Evolutionary conservation across 2,113 vertebrate species (phyloP).

Genomic region (Lampris incognitus): DNA sequence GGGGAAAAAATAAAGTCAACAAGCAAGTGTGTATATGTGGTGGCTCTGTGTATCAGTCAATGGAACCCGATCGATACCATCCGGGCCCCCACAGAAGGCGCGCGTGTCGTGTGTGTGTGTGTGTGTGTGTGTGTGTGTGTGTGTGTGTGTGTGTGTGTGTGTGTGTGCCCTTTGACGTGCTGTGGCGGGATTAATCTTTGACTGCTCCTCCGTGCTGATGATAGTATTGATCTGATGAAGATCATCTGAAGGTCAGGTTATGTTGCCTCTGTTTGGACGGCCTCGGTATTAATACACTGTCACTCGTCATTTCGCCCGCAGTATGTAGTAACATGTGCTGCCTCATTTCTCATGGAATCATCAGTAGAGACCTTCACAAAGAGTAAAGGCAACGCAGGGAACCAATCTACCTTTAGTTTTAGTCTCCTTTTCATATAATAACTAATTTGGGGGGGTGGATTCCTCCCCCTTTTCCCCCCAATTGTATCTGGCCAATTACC

Average conservation of each 20-base stretch:
- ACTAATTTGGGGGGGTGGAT: no score
- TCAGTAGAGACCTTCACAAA: constrained; percentile 9
- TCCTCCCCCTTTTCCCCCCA: no score
- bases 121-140: constrained; percentile 7
- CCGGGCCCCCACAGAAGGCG: constrained; percentile 35
- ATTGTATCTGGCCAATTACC: no score
- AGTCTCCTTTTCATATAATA: no score
- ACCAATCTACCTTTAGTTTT: constrained; percentile 1
- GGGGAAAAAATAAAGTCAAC: constrained; percentile 66
- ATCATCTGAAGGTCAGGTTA: constrained; percentile 78
- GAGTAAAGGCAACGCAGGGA: background rate
- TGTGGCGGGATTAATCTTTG: constrained; percentile 72
- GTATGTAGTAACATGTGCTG: constrained; percentile 6
- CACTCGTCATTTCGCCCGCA: constrained; percentile 36
- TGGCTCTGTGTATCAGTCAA: constrained; percentile 62
- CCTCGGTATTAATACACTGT: constrained; percentile 56
- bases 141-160: constrained; percentile 4
- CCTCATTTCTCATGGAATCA: constrained; percentile 25
- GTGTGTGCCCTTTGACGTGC: constrained; percentile 9
- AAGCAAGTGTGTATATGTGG: constrained; percentile 53
- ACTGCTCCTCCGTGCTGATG: constrained; percentile 70
- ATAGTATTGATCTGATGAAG: constrained; percentile 80
- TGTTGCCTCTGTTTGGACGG: constrained; percentile 64
- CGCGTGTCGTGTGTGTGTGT: constrained; percentile 26
- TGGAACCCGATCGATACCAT: constrained; percentile 67